Conservation (phyloP, 2,888 invertebrate species). For the Tribolium freemani region DNA sequence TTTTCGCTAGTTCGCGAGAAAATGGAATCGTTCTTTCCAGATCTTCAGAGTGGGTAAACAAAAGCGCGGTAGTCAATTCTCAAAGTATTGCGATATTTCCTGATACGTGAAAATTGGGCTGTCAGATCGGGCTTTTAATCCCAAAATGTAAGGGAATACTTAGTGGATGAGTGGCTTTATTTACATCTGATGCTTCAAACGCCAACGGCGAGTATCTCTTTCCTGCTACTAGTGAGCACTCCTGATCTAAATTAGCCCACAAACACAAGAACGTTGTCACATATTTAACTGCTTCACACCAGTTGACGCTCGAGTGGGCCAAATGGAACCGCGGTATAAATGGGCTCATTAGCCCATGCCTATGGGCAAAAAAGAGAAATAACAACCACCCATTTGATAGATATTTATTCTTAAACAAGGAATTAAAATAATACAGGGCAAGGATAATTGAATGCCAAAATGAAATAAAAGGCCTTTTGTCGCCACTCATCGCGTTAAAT, state of each 20-base stretch:
- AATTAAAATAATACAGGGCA: too few species aligned
- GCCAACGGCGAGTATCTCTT: neutral
- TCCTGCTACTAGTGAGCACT: neutral
- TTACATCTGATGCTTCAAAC: constrained; percentile 1
- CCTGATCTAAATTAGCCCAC: constrained; percentile 17
- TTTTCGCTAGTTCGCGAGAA: constrained; percentile 15
- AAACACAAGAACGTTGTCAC: constrained; percentile 9
- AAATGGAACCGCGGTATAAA: neutral
- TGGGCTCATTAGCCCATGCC: neutral
- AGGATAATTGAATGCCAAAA: too few species aligned
- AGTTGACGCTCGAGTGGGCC: constrained; percentile 9
- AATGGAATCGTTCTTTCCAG: constrained; percentile 8
- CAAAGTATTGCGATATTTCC: constrained; percentile 1
- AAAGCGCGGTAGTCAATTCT: constrained; percentile 2
- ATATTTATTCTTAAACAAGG: too few species aligned
- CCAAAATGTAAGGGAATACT: neutral
- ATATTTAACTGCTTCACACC: constrained; percentile 2
- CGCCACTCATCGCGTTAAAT: neutral
- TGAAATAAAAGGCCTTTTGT: too few species aligned
- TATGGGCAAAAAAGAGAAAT: neutral
- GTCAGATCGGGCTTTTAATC: constrained; percentile 8
- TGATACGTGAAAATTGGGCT: constrained; percentile 21
- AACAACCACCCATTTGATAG: neutral
- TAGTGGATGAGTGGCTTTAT: constrained; percentile 1
- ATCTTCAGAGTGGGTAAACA: constrained; percentile 12